Base-by-base conservation (phyloP, 2,113 vertebrate species). In the Platanista minor region DNA sequence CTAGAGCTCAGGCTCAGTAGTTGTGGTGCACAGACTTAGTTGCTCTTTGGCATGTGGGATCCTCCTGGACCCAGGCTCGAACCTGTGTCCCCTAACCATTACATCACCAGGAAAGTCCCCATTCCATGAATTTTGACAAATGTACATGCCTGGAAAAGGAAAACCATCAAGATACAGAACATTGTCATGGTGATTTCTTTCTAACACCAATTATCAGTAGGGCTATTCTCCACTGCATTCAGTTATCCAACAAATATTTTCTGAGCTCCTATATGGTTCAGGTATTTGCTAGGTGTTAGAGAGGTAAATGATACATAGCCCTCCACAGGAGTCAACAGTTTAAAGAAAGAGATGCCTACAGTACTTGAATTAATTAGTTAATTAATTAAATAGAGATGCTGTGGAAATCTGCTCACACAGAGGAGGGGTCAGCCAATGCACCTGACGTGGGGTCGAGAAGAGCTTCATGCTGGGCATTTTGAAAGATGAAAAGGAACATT, bases 61-160 rank as follows among this genome's bases (percentile, higher is more conserved):
- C 52, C 52, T 52, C 52, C 52, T 15, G 17, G 15, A 52, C 15
- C 52, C 0, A 5, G 52, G 15, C 15, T 52, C 5, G 15, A 52
- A 52, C 52, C 52, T 5, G 4, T 52, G 52, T 52, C 5, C 52
- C 52, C 15, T 52, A 52, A 52, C 52, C 15, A 52, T 17, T 52
- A 52, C 15, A 6, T 15, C 15, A 52, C 15, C 15, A 52, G 52
- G 52, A 5, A 52, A 52, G 52, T 52, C 15, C 52, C 31, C 29
- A 57, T 90, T 71, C 20, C 54, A 66, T 94, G 74, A 80, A 54
- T 80, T 95, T 75, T 96, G 52, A 95, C 81, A 92, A 81, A 87
- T 77, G 39, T 61, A 25, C 31, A 46, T 43, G 18, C n/a, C 52
- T 87, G 8, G 94, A 77, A 87, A 86, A 90, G 39, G 49, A 90